Evolutionary conservation across 2,113 vertebrate genomes (phyloP).

Genomic region (Aptenodytes patagonicus): DNA sequence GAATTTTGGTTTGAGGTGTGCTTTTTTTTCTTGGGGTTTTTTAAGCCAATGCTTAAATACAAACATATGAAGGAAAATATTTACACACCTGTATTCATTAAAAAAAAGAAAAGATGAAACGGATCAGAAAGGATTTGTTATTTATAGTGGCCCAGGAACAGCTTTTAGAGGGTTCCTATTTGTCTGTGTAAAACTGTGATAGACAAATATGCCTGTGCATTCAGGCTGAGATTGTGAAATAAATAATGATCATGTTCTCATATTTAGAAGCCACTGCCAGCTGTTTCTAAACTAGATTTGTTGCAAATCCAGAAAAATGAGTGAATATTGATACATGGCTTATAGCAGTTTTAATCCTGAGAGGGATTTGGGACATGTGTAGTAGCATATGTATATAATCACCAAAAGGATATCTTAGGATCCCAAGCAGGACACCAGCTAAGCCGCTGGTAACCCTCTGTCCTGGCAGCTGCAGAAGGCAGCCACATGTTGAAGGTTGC

Average conservation of each 20-base stretch:
- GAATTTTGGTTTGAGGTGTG: not conserved
- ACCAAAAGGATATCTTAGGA: no score
- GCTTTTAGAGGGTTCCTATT: not conserved
- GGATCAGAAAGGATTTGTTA: not conserved
- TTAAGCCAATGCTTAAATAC: not conserved
- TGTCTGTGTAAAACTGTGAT: not conserved
- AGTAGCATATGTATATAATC: not conserved
- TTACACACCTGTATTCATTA: not conserved
- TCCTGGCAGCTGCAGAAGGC: not conserved
- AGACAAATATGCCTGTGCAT: not conserved
- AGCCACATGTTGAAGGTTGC: not conserved
- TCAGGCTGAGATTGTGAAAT: not conserved
- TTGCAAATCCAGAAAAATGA: not conserved
- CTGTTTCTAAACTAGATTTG: not conserved
- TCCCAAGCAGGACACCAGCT: not conserved
- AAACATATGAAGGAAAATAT: not conserved
- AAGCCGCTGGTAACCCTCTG: not conserved
- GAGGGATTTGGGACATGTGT: not conserved
- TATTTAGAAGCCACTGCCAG: not conserved
- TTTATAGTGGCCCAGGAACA: not conserved
- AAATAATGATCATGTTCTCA: fast-evolving
- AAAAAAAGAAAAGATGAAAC: not conserved
- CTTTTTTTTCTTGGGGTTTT: not conserved
- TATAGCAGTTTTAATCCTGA: not conserved
- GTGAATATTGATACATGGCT: not conserved